Percentiles rank a stretch among this genome's conserved stretches.
Evolutionary conservation across 2,888 invertebrate genomes (phyloP).

Genomic region (Sesamia inferens): DNA sequence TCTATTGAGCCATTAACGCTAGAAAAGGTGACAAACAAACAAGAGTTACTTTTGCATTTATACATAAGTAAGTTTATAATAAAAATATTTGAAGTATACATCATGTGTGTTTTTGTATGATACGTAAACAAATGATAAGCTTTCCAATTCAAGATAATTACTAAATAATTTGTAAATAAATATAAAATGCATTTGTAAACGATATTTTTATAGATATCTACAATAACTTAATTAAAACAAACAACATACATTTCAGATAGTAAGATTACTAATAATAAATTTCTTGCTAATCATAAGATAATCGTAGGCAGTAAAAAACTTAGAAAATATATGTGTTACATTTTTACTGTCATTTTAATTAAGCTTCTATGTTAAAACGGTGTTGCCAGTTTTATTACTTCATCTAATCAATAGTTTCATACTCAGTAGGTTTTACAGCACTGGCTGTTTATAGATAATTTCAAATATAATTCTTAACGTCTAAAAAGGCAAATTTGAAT

Average conservation of each 20-base stretch:
- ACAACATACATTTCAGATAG: neutral
- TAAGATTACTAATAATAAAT: neutral
- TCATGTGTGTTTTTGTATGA: neutral
- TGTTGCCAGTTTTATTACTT: conserved; percentile 42
- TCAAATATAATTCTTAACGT: conserved; percentile 30
- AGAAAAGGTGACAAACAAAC: neutral
- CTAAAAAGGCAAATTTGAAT: conserved; percentile 51
- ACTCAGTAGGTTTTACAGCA: conserved; percentile 9
- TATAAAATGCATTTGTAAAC: neutral
- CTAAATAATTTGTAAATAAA: neutral
- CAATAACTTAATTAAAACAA: neutral
- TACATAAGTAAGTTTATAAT: neutral
- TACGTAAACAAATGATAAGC: neutral
- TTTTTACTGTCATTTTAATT: neutral
- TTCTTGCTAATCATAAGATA: neutral
- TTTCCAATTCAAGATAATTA: neutral
- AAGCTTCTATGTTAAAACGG: conserved; percentile 6
- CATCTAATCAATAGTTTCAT: conserved; percentile 19
- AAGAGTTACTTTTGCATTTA: neutral
- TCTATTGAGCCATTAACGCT: neutral
- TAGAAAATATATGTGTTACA: neutral
- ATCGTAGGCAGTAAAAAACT: neutral
- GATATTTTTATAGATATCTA: too few species aligned
- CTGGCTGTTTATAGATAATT: conserved; percentile 20
- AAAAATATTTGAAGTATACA: neutral